phyloP scores from a whole-genome alignment of 2,888 invertebrate genomes.

The Megastigmus dorsalis region DNA sequence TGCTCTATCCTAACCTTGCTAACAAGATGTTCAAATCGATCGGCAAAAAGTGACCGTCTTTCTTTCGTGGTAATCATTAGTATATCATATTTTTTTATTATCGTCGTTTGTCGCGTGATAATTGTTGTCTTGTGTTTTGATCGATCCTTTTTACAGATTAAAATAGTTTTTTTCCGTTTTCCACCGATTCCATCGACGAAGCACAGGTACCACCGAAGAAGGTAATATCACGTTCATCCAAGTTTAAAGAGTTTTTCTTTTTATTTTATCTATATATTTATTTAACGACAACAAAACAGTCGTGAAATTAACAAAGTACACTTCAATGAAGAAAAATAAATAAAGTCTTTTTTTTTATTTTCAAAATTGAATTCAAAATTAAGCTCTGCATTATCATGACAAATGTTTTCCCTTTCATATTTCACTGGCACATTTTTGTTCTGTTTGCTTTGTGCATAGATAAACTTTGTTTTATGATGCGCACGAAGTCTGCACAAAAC shows the following conservation, averaged over 20 bases:
- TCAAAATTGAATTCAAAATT: slow-evolving; percentile 1
- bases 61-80: slow-evolving; percentile 11
- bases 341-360: neutral
- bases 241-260: slow-evolving; percentile 35
- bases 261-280: too few relatives aligned
- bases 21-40: slow-evolving; percentile 16
- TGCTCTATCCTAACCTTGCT: neutral
- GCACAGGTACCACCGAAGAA: slow-evolving; percentile 68
- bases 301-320: too few relatives aligned
- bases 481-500: slow-evolving; percentile 23
- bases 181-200: slow-evolving; percentile 66
- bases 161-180: slow-evolving; percentile 67
- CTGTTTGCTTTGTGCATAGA: slow-evolving; percentile 50
- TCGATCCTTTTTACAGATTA: slow-evolving; percentile 59
- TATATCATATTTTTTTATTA: slow-evolving; percentile 20
- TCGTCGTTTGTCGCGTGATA: slow-evolving; percentile 42
- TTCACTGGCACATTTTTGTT: slow-evolving; percentile 45
- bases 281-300: too few relatives aligned
- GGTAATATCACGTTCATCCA: slow-evolving; percentile 66
- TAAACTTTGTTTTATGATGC: slow-evolving; percentile 33
- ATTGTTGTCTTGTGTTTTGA: slow-evolving; percentile 59
- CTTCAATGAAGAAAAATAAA: too few relatives aligned
- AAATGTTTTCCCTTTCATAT: slow-evolving; percentile 30
- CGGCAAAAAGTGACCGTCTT: slow-evolving; percentile 20
- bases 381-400: too few relatives aligned